Evolutionary conservation across 2,888 invertebrate species (phyloP), one percentile per base, ranked within the genome.

Genomic region (Dilophus febrilis): DNA sequence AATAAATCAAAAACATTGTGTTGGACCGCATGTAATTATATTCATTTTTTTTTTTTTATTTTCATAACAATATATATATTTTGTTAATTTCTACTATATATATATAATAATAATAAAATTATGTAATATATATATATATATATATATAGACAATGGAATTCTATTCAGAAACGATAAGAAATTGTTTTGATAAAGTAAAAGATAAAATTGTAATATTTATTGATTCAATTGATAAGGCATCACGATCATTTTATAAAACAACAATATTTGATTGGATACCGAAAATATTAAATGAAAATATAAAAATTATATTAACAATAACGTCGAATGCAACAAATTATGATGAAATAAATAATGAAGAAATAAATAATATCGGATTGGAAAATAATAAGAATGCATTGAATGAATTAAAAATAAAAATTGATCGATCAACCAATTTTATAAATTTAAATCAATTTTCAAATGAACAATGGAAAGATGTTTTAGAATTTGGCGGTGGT

Each of bases 171-270:
- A 66, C 71, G 18, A 65, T 82, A 45, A 47, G 51, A n/a, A 51
- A 52, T 6, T 47, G 55, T 18, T 45, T 62, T 31, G 55, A 51
- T 17, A 50, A 49, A 18, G 53, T 52, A 34, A 57, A 58, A 52
- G 66, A 74, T 47, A 70, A 75, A 35, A 61, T 81, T 42, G 67
- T 85, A 38, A 66, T 88, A 45, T 67, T 83, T 37, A 70, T 88
- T 47, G 86, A 86, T 53, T 85, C 83, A 0, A 65, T 86, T 33
- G 80, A 81, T 53, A 72, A 75, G 54, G 66, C 61, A n/a, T n/a
- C n/a, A n/a, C n/a, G n/a, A n/a, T n/a, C n/a, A n/a, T n/a, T n/a
- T n/a, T n/a, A n/a, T n/a, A n/a, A n/a, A n/a, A n/a, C n/a, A 22
- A 22, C 4, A 6, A 22, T 22, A 8, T 22, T 81, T 29, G 66